phyloP scores from a whole-genome alignment of 1,140 invertebrate genomes.

The Hetaerina americana region DNA sequence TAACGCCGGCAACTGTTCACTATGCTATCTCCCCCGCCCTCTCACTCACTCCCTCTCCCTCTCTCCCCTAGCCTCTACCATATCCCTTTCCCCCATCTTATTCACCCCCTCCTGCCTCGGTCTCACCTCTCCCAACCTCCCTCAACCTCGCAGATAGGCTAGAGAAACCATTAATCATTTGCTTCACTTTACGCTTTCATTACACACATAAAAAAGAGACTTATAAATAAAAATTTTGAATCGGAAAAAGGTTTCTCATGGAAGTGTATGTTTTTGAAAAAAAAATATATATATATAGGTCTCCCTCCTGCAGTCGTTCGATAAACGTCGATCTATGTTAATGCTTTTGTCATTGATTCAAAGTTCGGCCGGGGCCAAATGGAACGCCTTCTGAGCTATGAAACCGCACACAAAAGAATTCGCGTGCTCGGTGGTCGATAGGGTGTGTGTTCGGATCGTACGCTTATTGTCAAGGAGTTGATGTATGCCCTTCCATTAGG shows the following conservation, averaged over 20 bases:
- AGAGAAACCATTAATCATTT: not conserved
- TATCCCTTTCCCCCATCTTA: not conserved
- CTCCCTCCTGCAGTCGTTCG: not conserved
- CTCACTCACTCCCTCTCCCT: too few species aligned
- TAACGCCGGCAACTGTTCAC: too few species aligned
- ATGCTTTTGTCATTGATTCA: not conserved
- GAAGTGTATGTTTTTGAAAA: not conserved
- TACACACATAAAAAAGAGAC: not conserved
- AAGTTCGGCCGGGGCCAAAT: not conserved
- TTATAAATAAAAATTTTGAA: conserved; percentile 1
- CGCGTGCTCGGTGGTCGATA: not conserved
- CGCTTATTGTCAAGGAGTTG: not conserved
- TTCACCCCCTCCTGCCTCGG: not conserved
- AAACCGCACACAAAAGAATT: not conserved
- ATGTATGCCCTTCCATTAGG: not conserved
- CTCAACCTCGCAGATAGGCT: not conserved
- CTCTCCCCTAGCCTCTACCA: too few species aligned
- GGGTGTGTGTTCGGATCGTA: not conserved
- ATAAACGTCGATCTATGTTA: not conserved
- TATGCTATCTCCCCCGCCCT: too few species aligned
- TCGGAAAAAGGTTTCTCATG: not conserved
- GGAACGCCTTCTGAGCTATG: not conserved
- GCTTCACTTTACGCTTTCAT: not conserved
- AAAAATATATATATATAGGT: not conserved
- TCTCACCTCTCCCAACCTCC: not conserved